Conservation (phyloP, 2,113 vertebrate species). For the Todiramphus chloris region DNA sequence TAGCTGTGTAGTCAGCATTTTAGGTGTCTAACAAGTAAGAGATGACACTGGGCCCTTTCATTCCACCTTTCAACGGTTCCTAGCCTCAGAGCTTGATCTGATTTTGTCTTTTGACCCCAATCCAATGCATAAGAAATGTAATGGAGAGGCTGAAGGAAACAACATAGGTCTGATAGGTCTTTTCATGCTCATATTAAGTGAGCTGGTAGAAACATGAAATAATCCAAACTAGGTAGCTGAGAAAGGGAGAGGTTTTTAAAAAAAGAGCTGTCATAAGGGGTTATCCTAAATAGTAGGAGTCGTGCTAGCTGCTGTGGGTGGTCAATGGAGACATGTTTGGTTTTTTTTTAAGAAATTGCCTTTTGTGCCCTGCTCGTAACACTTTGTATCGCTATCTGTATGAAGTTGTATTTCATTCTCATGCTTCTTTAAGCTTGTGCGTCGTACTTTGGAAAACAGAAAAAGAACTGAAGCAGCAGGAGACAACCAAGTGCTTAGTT, state of each 20-base stretch:
- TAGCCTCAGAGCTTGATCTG: background rate
- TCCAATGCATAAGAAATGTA: background rate
- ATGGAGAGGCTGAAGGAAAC: background rate
- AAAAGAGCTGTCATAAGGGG: background rate
- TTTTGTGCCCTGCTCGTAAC: conserved; percentile 35
- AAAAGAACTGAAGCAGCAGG: background rate
- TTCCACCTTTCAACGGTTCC: background rate
- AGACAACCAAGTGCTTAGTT: background rate
- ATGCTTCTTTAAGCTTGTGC: conserved; percentile 6
- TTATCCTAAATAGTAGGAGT: background rate
- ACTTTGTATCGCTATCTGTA: background rate
- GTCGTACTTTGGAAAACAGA: background rate
- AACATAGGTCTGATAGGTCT: background rate
- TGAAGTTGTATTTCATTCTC: conserved; percentile 19
- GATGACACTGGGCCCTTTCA: background rate
- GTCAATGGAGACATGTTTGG: background rate
- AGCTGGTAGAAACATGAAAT: background rate
- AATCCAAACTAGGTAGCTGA: background rate
- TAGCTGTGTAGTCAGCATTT: background rate
- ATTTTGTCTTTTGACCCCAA: background rate
- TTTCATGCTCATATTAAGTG: background rate
- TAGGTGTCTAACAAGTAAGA: background rate
- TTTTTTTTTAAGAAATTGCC: background rate
- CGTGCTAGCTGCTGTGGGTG: background rate
- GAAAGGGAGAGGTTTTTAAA: background rate